Conservation (phyloP, 2,888 invertebrate species). For the Tridacna crocea region DNA sequence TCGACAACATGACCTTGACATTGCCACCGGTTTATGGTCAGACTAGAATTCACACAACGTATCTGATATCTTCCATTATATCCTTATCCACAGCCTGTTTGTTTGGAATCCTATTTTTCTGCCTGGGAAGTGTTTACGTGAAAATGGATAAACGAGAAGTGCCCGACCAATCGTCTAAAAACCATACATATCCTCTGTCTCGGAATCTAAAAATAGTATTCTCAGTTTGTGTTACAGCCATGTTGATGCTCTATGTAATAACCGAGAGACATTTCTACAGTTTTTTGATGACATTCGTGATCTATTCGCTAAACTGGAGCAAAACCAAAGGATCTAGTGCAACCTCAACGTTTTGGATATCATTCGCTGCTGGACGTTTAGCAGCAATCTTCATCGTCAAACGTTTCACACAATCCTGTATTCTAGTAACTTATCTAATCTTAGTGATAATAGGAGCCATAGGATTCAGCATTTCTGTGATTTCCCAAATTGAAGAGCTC, state of each 20-base stretch:
- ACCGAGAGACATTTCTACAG: constrained; percentile 84
- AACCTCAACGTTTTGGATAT: constrained; percentile 83
- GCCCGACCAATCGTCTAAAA: background rate
- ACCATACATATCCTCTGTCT: constrained; percentile 10
- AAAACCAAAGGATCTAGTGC: constrained; percentile 79
- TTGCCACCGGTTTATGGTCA: constrained; percentile 32
- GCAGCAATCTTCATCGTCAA: constrained; percentile 82
- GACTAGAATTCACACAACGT: constrained; percentile 38
- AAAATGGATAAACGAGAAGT: constrained; percentile 5
- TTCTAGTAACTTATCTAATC: constrained; percentile 77
- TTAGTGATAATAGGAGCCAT: constrained; percentile 55
- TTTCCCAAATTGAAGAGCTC: constrained; percentile 39
- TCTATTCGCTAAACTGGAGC: constrained; percentile 78
- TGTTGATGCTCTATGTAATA: constrained; percentile 23
- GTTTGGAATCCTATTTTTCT: constrained; percentile 26
- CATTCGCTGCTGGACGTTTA: constrained; percentile 82
- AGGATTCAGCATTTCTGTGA: constrained; percentile 55
- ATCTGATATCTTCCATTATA: constrained; percentile 27
- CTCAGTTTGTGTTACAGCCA: constrained; percentile 6
- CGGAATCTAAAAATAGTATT: constrained; percentile 28
- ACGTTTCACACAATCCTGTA: constrained; percentile 76
- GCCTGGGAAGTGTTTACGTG: constrained; percentile 40
- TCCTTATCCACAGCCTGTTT: constrained; percentile 29
- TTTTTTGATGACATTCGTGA: constrained; percentile 81
- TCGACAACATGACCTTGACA: background rate